These are phyloP conservation scores for Glossosoma conforme DNA, from an alignment of 1,140 invertebrate genomes.

Conservation along the genomic window DNA sequence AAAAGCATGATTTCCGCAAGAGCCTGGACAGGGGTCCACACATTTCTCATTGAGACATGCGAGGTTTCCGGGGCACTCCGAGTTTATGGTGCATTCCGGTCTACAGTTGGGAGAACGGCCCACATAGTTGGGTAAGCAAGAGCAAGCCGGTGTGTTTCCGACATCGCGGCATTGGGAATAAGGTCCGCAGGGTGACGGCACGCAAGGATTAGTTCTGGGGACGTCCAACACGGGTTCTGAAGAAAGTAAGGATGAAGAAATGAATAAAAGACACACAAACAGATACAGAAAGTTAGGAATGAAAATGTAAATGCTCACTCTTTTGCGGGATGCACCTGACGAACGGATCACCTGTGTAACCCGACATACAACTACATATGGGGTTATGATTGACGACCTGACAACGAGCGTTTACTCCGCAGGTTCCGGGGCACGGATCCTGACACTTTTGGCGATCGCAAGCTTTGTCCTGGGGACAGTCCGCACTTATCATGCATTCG, in stretches of 20 bases:
- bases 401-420: constrained; percentile 68
- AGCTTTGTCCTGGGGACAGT: constrained; percentile 63
- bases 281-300: constrained; percentile 7
- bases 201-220: constrained; percentile 58
- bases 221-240: constrained; percentile 30
- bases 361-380: constrained; percentile 65
- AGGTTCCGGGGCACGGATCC: constrained; percentile 72
- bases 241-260: constrained; percentile 29
- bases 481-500: constrained; percentile 70
- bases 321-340: constrained; percentile 55
- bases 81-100: constrained; percentile 70
- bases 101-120: constrained; percentile 71
- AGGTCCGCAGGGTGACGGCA: constrained; percentile 74
- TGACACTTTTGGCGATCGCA: constrained; percentile 71
- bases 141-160: constrained; percentile 66
- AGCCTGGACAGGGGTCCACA: constrained; percentile 69
- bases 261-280: constrained; percentile 24
- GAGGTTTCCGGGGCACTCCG: constrained; percentile 68
- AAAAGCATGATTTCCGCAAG: constrained; percentile 65
- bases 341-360: constrained; percentile 70
- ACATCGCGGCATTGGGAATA: constrained; percentile 71
- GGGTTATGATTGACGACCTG: constrained; percentile 72
- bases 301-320: constrained; percentile 50
- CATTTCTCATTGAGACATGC: constrained; percentile 74
- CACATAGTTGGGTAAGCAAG: constrained; percentile 66